phyloP scores from a whole-genome alignment of 2,888 invertebrate species.

The Thecocarcelia acutangulata region DNA sequence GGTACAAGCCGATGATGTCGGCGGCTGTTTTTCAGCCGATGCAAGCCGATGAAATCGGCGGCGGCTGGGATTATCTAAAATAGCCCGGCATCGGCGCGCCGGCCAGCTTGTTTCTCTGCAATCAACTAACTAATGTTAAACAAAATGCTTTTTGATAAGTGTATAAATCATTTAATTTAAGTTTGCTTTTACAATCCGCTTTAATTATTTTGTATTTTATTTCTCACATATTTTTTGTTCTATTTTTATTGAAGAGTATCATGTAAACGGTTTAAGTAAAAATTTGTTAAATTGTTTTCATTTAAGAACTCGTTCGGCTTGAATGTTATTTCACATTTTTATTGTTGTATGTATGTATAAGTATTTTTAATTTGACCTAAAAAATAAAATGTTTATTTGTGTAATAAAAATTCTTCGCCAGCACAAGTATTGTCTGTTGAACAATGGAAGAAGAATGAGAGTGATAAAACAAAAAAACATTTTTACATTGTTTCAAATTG shows the following conservation, averaged over 20 bases:
- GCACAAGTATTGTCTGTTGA: constrained; percentile 10
- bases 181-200: not conserved
- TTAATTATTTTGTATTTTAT: not conserved
- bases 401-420: constrained; percentile 1
- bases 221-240: no score
- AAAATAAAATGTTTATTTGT: not conserved
- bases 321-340: constrained; percentile 23
- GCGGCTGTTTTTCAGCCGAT: no score
- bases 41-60: no score
- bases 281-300: not conserved
- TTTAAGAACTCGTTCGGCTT: not conserved
- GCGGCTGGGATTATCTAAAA: no score
- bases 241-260: no score
- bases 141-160: no score
- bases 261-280: not conserved
- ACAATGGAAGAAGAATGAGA: not conserved
- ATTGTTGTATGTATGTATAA: constrained; percentile 24
- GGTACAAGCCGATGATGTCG: no score
- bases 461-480: not conserved
- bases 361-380: constrained; percentile 51
- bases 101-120: no score
- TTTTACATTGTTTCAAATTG: constrained; percentile 18
- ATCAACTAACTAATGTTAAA: no score
- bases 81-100: no score
- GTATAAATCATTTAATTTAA: not conserved